Evolutionary conservation across 2,888 invertebrate genomes (phyloP), one percentile per base, ranked within the genome.

Genomic region (Parnassius glacialis): DNA sequence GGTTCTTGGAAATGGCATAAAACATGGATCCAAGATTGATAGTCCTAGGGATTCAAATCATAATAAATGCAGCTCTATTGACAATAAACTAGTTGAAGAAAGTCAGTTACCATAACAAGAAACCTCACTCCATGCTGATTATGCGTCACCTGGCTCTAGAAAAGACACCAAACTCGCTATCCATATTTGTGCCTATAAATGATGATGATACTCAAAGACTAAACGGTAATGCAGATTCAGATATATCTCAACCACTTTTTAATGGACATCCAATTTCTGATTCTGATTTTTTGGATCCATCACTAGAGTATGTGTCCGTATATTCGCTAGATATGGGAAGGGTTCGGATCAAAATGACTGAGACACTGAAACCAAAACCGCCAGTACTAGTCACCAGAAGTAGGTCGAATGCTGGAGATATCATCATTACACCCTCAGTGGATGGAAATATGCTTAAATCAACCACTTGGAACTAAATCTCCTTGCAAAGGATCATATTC

Each of bases 361-460:
- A 96, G 80, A 95, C 94, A 63, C 95, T 95, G 2, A 95, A 95
- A 76, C 96, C 96, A 53, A 96, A 95, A 85, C 96, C 96, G 13
- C 96, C 96, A 44, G 93, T 96, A 81, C 91, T 96, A 79, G 95
- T 96, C 75, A 96, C 95, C 74, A 94, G 96, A 82, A 94, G 94
- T 85, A 92, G 94, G 72, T 94, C 95, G 57, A 95, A 95, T 80
- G 95, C 95, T 66, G 96, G 96, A 69, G 95, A 95, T 68, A 95
- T 95, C 72, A 94, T 96, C 72, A 94, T 96, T 77, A 95, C 95
- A 69, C 93, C 93, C 56, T 84, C 93, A 61, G 84, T 76, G 60
- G 85, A 85, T 58, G 81, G 70, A 50, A 85, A 79, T 65, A 70
- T 74, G 61, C 83, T 81, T 67, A 89, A 89, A 70, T 83, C 90